phyloP scores from a whole-genome alignment of 2,888 invertebrate genomes.

The Lapara coniferarum region DNA sequence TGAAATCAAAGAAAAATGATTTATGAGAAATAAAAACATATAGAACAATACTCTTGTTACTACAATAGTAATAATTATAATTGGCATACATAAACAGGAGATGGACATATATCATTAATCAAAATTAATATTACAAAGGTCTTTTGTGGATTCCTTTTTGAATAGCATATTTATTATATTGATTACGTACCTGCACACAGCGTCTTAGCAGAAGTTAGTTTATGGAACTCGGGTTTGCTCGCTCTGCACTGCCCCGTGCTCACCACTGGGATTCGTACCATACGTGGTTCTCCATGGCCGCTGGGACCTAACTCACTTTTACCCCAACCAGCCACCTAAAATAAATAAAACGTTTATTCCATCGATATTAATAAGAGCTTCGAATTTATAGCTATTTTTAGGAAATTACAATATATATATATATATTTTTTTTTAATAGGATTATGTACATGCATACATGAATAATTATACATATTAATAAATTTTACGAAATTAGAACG shows the following conservation, averaged over 20 bases:
- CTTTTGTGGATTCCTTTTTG: background rate
- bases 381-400: too few relatives aligned
- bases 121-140: background rate
- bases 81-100: background rate
- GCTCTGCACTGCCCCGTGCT: slow-evolving; percentile 82
- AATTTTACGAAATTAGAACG: too few relatives aligned
- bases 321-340: slow-evolving; percentile 85
- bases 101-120: background rate
- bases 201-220: slow-evolving; percentile 79
- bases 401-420: too few relatives aligned
- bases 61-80: too few relatives aligned
- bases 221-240: slow-evolving; percentile 75
- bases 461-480: too few relatives aligned
- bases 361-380: too few relatives aligned
- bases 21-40: background rate
- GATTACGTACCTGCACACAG: slow-evolving; percentile 84
- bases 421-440: too few relatives aligned
- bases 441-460: too few relatives aligned
- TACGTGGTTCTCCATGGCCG: slow-evolving; percentile 77
- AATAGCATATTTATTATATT: background rate
- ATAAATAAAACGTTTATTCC: background rate
- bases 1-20: background rate
- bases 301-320: slow-evolving; percentile 71
- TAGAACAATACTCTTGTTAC: background rate
- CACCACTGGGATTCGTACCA: slow-evolving; percentile 80